A percentile compares a stretch with the other conserved stretches of the same genome.
These are phyloP conservation scores for Nerophis ophidion DNA, from an alignment of 2,113 vertebrate genomes.

Conservation along the genomic window DNA sequence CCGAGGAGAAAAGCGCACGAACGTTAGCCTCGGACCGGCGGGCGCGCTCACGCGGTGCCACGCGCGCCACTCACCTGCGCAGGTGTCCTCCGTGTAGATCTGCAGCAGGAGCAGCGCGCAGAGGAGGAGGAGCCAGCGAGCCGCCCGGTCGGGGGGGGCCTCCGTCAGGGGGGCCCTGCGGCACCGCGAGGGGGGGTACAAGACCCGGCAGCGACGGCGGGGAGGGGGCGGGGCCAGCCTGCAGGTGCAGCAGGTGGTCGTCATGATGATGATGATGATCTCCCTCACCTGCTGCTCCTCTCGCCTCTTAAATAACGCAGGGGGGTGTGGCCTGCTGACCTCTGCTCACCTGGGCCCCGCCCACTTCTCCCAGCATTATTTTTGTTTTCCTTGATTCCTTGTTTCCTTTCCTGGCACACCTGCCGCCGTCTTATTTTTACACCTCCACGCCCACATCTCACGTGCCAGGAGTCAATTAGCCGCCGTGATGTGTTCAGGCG, in stretches of 20 bases:
- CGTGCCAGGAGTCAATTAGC: too few species aligned
- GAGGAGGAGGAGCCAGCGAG: slow-evolving; percentile 63
- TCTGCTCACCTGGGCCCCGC: slow-evolving; percentile 20
- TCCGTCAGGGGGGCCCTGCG: slow-evolving; percentile 38
- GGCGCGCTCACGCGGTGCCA: background rate
- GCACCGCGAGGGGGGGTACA: slow-evolving; percentile 60
- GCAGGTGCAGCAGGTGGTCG: too few species aligned
- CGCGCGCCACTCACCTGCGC: slow-evolving; percentile 32
- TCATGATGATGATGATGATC: slow-evolving; percentile 7
- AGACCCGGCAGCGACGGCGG: slow-evolving; percentile 48
- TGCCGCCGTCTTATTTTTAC: too few species aligned
- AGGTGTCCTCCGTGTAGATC: slow-evolving; percentile 66
- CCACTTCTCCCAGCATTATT: slow-evolving; percentile 23
- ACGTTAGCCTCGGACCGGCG: too few species aligned
- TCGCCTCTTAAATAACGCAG: slow-evolving; percentile 37
- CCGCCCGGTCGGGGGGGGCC: slow-evolving; percentile 41
- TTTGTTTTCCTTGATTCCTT: slow-evolving; percentile 16
- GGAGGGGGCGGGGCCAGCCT: slow-evolving; percentile 1
- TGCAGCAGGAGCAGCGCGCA: slow-evolving; percentile 64
- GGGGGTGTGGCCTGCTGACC: slow-evolving; percentile 43
- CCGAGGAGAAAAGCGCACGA: too few species aligned
- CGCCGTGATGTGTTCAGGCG: too few species aligned
- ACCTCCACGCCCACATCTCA: too few species aligned
- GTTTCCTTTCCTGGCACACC: background rate
- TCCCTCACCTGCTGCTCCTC: background rate